Percentiles rank a stretch among this genome's conserved stretches.
Evolutionary conservation across 1,140 invertebrate genomes (phyloP).

Genomic region (Aphaenogaster floridana): DNA sequence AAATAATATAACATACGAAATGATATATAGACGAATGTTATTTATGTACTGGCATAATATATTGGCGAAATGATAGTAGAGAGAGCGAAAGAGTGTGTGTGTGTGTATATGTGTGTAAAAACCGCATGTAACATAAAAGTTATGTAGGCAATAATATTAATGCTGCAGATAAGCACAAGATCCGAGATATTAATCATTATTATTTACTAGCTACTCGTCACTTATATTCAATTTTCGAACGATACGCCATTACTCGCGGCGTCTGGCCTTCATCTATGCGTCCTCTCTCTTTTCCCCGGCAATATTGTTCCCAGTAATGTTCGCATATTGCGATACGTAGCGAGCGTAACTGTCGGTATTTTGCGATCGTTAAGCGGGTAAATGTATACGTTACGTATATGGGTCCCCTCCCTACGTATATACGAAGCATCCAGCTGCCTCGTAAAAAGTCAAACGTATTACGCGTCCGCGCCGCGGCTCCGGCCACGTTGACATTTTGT

Average conservation of each 20-base stretch:
- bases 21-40: slow-evolving; percentile 32
- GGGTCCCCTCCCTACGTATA: slow-evolving; percentile 54
- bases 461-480: slow-evolving; percentile 75
- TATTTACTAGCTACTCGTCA: slow-evolving; percentile 50
- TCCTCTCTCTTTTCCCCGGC: slow-evolving; percentile 45
- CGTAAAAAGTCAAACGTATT: slow-evolving; percentile 82
- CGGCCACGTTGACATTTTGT: slow-evolving; percentile 83
- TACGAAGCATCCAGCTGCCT: slow-evolving; percentile 74
- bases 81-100: not conserved
- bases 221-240: slow-evolving; percentile 54
- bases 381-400: slow-evolving; percentile 78
- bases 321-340: slow-evolving; percentile 70
- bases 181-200: slow-evolving; percentile 45
- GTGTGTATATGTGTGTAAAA: not conserved
- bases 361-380: slow-evolving; percentile 81
- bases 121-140: not conserved
- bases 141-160: slow-evolving; percentile 26
- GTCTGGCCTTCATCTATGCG: slow-evolving; percentile 34
- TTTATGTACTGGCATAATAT: slow-evolving; percentile 24
- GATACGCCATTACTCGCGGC: slow-evolving; percentile 26
- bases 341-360: slow-evolving; percentile 80
- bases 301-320: slow-evolving; percentile 70
- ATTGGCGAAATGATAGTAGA: not conserved
- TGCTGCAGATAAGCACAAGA: slow-evolving; percentile 5
- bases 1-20: slow-evolving; percentile 35